phyloP scores from a whole-genome alignment of 2,113 vertebrate genomes.

The Oncorhynchus keta region DNA sequence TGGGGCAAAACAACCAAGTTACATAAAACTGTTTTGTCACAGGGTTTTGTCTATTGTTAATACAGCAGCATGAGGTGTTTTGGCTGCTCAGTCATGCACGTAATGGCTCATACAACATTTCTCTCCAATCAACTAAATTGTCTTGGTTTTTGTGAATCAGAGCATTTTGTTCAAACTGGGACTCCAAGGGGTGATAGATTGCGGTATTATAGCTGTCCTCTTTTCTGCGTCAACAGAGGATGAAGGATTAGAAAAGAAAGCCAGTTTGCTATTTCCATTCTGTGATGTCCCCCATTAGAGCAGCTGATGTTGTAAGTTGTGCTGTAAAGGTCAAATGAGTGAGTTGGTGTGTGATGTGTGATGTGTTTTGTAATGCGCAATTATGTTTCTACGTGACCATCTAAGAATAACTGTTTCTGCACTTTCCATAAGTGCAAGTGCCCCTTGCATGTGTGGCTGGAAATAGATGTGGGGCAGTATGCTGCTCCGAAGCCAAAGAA shows the following conservation, averaged over 20 bases:
- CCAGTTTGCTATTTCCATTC: conserved; percentile 4
- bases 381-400: conserved; percentile 35
- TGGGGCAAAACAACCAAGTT: conserved; percentile 24
- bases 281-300: background rate
- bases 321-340: conserved; percentile 17
- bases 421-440: conserved; percentile 25
- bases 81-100: background rate
- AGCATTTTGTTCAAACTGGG: too few species aligned
- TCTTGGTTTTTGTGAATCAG: conserved; percentile 5
- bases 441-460: conserved; percentile 21
- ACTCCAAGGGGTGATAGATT: too few species aligned
- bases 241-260: background rate
- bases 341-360: conserved; percentile 15
- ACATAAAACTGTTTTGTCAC: conserved; percentile 32
- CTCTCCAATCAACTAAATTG: too few species aligned
- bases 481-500: background rate
- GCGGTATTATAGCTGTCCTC: too few species aligned
- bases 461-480: conserved; percentile 19
- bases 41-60: conserved; percentile 34
- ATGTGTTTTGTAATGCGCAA: conserved; percentile 30
- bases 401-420: conserved; percentile 47
- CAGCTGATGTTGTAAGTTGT: conserved; percentile 7
- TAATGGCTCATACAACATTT: too few species aligned
- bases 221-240: too few species aligned
- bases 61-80: conserved; percentile 26